Conservation (phyloP, 2,888 invertebrate genomes). For the Cerastoderma edule region DNA sequence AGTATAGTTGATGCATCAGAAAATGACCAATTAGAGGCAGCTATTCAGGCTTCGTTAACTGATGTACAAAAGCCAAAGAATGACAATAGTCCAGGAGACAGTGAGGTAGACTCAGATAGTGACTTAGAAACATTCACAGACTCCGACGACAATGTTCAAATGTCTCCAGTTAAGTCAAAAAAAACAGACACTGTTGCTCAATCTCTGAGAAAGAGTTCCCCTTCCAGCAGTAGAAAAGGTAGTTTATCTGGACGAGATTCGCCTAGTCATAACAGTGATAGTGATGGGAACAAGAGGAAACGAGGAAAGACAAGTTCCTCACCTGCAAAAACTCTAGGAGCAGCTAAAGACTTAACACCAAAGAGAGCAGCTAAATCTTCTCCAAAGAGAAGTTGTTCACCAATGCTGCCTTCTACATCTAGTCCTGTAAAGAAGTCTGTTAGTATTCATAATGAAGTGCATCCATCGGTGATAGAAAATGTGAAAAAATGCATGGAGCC, state of each 20-base stretch:
- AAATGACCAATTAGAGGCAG: conserved; percentile 84
- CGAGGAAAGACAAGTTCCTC: conserved; percentile 30
- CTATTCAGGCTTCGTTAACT: conserved; percentile 84
- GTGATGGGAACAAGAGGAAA: conserved; percentile 1
- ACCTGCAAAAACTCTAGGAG: conserved; percentile 26
- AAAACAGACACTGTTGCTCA: conserved; percentile 2
- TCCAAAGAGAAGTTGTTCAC: conserved; percentile 7
- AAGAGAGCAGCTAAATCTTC: conserved; percentile 14
- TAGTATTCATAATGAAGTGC: conserved; percentile 58
- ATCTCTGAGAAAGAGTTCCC: conserved; percentile 38
- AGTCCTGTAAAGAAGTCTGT: conserved; percentile 29
- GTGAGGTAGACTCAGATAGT: conserved; percentile 64
- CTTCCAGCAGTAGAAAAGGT: conserved; percentile 22
- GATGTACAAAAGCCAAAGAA: conserved; percentile 35
- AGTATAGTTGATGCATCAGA: conserved; percentile 83
- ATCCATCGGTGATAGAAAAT: conserved; percentile 56
- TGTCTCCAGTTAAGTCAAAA: conserved; percentile 53
- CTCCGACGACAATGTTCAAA: conserved; percentile 71
- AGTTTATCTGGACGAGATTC: conserved; percentile 30
- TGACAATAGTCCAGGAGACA: conserved; percentile 39
- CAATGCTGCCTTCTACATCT: neutral
- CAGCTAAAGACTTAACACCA: conserved; percentile 23
- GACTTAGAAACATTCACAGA: conserved; percentile 84
- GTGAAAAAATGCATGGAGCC: conserved; percentile 33
- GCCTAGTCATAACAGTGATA: conserved; percentile 35